These are phyloP conservation scores for Dromiciops gliroides DNA, from an alignment of 2,113 vertebrate genomes.

Conservation along the genomic window DNA sequence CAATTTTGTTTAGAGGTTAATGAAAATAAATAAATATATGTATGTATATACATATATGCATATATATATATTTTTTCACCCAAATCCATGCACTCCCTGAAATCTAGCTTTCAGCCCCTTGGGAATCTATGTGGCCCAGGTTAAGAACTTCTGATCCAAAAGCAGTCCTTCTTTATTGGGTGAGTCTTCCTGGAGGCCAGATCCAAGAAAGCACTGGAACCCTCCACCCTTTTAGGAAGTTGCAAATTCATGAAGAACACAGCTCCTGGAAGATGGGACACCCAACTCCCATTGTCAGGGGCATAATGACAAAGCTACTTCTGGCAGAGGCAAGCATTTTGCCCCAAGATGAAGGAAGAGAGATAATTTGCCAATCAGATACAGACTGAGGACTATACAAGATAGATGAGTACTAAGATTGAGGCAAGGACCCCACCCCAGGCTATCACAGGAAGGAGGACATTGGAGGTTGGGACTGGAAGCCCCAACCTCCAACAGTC, in stretches of 20 bases:
- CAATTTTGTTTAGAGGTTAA: not conserved
- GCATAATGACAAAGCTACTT: not conserved
- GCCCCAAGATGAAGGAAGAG: not conserved
- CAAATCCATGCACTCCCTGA: not conserved
- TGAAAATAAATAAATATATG: not conserved
- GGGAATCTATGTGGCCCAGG: not conserved
- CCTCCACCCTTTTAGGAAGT: not conserved
- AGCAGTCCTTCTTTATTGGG: not conserved
- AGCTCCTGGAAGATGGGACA: too few species aligned
- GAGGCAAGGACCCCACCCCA: too few species aligned
- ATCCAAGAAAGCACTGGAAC: not conserved
- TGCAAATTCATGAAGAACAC: not conserved
- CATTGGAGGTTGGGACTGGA: not conserved
- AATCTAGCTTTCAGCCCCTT: not conserved
- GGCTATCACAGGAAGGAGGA: not conserved
- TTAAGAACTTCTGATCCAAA: not conserved
- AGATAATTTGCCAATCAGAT: too few species aligned
- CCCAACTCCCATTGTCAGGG: not conserved
- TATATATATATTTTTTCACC: not conserved
- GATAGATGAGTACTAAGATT: too few species aligned
- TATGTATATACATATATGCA: too few species aligned
- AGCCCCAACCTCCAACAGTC: not conserved
- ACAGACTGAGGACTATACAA: too few species aligned
- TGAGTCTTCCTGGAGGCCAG: not conserved
- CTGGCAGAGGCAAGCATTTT: not conserved